Percentiles rank a stretch among this genome's conserved stretches.
Conservation (phyloP, 1,140 invertebrate species). For the Diachasmimorpha longicaudata region DNA sequence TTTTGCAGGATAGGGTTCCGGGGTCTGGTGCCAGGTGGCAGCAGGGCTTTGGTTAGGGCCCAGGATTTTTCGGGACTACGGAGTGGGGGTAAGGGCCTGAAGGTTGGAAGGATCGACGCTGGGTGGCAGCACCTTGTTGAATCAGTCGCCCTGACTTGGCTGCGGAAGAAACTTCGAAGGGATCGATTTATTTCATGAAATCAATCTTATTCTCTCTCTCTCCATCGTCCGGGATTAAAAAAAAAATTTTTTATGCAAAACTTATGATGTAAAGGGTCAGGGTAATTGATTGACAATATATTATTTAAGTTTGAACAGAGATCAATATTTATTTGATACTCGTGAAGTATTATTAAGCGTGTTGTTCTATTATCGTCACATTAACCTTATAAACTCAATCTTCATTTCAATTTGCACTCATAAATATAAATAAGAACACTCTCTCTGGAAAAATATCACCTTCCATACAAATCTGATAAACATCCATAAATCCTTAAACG, state of each 20-base stretch:
- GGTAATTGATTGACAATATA: not conserved
- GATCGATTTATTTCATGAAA: not conserved
- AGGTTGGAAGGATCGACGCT: conserved; percentile 17
- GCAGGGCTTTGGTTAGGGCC: conserved; percentile 20
- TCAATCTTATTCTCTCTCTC: not conserved
- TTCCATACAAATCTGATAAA: conserved; percentile 27
- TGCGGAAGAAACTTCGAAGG: not conserved
- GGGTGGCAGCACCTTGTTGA: conserved; percentile 45
- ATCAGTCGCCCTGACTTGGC: not conserved
- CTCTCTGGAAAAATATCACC: conserved; percentile 36
- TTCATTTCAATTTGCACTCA: conserved; percentile 41
- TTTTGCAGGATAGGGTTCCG: conserved; percentile 25
- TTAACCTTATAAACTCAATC: conserved; percentile 55
- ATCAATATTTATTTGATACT: conserved; percentile 63
- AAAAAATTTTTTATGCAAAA: too few species aligned
- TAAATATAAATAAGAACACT: conserved; percentile 59
- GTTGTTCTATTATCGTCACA: conserved; percentile 54
- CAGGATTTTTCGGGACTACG: conserved; percentile 14
- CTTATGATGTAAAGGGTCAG: too few species aligned
- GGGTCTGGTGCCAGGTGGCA: conserved; percentile 46
- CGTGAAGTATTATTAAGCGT: conserved; percentile 59
- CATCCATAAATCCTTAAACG: conserved; percentile 24
- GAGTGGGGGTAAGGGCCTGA: not conserved
- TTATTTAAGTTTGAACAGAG: conserved; percentile 50
- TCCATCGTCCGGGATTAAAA: too few species aligned